Conservation (phyloP, 2,888 invertebrate genomes). For the Agonopterix arenella region DNA sequence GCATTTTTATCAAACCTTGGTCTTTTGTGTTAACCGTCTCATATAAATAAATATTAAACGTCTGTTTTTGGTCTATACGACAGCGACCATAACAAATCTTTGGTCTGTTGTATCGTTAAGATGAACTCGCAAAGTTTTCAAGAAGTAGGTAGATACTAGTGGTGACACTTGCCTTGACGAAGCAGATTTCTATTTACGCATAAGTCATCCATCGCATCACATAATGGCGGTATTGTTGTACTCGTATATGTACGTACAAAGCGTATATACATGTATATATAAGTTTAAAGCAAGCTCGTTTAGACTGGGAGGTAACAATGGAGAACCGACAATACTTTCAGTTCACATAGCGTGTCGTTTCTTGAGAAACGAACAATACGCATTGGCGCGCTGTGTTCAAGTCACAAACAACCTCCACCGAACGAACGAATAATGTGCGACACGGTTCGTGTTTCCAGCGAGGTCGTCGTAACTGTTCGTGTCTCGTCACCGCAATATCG, state of each 20-base stretch:
- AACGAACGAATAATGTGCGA: slow-evolving; percentile 13
- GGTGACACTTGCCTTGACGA: no score
- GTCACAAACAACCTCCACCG: slow-evolving; percentile 11
- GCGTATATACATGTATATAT: not conserved
- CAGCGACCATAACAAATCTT: no score
- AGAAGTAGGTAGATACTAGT: no score
- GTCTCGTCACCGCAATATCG: not conserved
- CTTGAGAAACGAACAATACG: slow-evolving; percentile 17
- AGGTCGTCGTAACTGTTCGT: slow-evolving; percentile 14
- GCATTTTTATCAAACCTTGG: no score
- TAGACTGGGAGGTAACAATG: slow-evolving; percentile 11
- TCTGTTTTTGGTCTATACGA: no score
- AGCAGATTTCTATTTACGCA: no score
- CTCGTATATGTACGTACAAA: not conserved
- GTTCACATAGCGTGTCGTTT: slow-evolving; percentile 19
- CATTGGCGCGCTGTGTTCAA: slow-evolving; percentile 10
- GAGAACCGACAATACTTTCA: slow-evolving; percentile 14
- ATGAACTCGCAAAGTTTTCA: no score
- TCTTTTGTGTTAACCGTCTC: no score
- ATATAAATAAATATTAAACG: no score
- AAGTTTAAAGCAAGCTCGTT: not conserved
- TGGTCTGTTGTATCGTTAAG: no score
- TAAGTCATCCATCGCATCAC: no score
- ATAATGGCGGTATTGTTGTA: not conserved
- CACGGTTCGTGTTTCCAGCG: slow-evolving; percentile 12